Percentiles rank a stretch among this genome's conserved stretches.
Evolutionary conservation across 2,888 invertebrate genomes (phyloP).

Genomic region (Pandemis cinnamomeana): DNA sequence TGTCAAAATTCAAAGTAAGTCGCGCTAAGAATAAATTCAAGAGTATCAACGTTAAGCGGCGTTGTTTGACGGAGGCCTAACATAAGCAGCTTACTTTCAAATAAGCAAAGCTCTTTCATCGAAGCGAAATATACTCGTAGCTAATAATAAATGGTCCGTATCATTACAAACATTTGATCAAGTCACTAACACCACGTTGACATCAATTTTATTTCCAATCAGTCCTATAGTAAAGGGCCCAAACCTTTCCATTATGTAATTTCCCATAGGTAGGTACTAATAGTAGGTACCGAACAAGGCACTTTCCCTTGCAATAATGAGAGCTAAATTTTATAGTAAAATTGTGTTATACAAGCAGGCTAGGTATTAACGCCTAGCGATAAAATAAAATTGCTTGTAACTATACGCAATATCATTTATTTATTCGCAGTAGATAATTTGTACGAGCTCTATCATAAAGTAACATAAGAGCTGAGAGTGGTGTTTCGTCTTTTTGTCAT

Average conservation of each 20-base stretch:
- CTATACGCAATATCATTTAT: conserved; percentile 26
- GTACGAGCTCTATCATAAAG: conserved; percentile 23
- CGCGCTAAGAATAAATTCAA: not conserved
- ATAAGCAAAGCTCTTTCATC: conserved; percentile 5
- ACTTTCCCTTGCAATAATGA: conserved; percentile 17
- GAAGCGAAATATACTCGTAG: conserved; percentile 6
- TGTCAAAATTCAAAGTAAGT: not conserved
- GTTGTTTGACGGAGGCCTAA: conserved; percentile 7
- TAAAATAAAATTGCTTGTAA: conserved; percentile 31
- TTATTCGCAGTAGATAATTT: conserved; percentile 30
- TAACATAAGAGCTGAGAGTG: not conserved
- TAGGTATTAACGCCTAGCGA: conserved; percentile 20
- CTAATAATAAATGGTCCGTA: not conserved
- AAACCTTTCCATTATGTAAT: not conserved
- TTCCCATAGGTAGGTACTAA: not conserved
- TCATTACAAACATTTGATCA: not conserved
- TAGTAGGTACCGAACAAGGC: conserved; percentile 5
- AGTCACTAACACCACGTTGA: not conserved
- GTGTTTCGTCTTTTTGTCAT: too few relatives aligned
- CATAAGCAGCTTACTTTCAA: conserved; percentile 12
- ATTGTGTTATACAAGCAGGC: not conserved
- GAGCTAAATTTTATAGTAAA: conserved; percentile 28
- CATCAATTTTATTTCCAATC: not conserved
- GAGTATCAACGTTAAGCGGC: conserved; percentile 1
- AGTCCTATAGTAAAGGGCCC: not conserved